A percentile compares a stretch with the other conserved stretches of the same genome.
Evolutionary conservation across 2,797 vertebrate species (phyloP).

Genomic region (Columba guinea): DNA sequence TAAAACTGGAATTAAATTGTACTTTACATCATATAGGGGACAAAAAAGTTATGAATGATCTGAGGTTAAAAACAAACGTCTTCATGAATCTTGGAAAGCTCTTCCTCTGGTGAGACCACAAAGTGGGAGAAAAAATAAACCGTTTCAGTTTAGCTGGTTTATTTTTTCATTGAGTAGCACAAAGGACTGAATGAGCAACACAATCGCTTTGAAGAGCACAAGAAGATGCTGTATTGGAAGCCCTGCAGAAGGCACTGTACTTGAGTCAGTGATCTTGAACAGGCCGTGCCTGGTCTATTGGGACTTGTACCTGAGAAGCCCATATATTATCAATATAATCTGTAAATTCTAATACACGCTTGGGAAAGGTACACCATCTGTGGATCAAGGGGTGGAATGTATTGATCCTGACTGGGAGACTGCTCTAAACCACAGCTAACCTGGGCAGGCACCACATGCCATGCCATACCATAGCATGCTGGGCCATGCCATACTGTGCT

Average conservation of each 20-base stretch:
- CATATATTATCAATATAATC: background rate
- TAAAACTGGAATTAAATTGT: background rate
- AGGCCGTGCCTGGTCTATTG: fast-evolving
- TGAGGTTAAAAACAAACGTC: background rate
- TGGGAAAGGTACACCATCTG: background rate
- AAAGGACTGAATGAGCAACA: background rate
- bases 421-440: background rate
- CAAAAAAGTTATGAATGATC: background rate
- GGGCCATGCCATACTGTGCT: too few species aligned
- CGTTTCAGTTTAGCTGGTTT: background rate
- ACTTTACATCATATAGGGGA: background rate
- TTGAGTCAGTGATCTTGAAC: background rate
- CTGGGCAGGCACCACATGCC: fast-evolving
- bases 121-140: background rate
- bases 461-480: background rate
- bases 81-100: background rate
- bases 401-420: background rate
- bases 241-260: background rate
- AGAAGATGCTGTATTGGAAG: background rate
- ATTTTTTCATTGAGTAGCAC: background rate
- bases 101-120: background rate
- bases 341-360: background rate
- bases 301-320: background rate
- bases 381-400: background rate
- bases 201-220: fast-evolving